These are phyloP conservation scores for Agonopterix heracliana DNA, from an alignment of 2,888 invertebrate genomes.

Conservation along the genomic window DNA sequence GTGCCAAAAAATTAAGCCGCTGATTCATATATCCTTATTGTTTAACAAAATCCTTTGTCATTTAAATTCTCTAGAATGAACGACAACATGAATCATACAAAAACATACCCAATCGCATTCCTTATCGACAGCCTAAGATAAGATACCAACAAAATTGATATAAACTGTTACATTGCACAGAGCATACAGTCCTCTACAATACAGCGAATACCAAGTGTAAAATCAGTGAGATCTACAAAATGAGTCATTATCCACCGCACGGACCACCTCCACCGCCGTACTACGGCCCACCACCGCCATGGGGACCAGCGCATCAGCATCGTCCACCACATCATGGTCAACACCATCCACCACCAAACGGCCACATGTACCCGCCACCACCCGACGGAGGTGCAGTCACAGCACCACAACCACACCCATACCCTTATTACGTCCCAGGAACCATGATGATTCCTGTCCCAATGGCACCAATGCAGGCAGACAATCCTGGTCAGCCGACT, in stretches of 20 bases:
- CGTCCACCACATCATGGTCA: conserved; percentile 11
- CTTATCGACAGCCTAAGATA: neutral
- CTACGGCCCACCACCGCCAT: conserved; percentile 32
- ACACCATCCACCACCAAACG: conserved; percentile 18
- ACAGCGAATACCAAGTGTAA: too few relatives aligned
- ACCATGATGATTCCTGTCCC: conserved; percentile 57
- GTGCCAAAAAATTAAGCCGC: too few relatives aligned
- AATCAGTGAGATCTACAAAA: conserved; percentile 10
- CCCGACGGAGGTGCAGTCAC: conserved; percentile 20
- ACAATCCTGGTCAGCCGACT: conserved; percentile 35
- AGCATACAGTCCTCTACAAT: too few relatives aligned
- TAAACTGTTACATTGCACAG: neutral
- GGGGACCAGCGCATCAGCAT: conserved; percentile 20
- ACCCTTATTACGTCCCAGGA: conserved; percentile 55
- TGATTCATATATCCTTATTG: too few relatives aligned
- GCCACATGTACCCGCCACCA: conserved; percentile 20
- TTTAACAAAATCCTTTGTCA: too few relatives aligned
- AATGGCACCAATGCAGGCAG: conserved; percentile 25
- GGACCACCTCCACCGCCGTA: conserved; percentile 35
- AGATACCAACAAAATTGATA: neutral
- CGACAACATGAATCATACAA: neutral
- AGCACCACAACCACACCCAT: conserved; percentile 20
- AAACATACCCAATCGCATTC: neutral
- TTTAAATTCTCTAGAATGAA: too few relatives aligned
- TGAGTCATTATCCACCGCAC: conserved; percentile 46